Conservation (phyloP, 2,113 vertebrate genomes). For the Caranx melampygus region DNA sequence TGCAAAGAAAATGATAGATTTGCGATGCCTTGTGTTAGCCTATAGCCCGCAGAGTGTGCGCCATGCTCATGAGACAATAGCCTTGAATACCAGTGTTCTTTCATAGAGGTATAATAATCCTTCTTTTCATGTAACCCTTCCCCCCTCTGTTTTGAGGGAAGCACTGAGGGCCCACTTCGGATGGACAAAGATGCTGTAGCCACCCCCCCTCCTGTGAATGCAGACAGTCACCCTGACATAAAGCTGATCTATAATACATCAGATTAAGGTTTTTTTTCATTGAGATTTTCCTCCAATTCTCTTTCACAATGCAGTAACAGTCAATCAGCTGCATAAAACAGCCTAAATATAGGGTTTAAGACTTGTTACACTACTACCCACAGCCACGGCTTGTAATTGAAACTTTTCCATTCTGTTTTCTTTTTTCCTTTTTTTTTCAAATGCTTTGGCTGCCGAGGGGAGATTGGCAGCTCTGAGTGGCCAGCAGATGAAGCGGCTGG, state of each 20-base stretch:
- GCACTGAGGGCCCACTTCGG: slow-evolving; percentile 69
- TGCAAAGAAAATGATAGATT: slow-evolving; percentile 55
- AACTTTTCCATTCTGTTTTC: slow-evolving; percentile 89
- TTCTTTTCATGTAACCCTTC: slow-evolving; percentile 57
- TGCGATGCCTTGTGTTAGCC: slow-evolving; percentile 24
- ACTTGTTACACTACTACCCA: slow-evolving; percentile 84
- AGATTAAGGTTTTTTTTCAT: slow-evolving; percentile 82
- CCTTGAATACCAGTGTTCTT: slow-evolving; percentile 61
- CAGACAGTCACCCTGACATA: slow-evolving; percentile 61
- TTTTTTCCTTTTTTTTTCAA: slow-evolving; percentile 75
- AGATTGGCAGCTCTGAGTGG: slow-evolving; percentile 99
- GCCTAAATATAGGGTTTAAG: slow-evolving; percentile 85
- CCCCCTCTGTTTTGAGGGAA: slow-evolving; percentile 36
- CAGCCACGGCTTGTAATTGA: slow-evolving; percentile 87
- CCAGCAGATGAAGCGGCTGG: slow-evolving; percentile 98
- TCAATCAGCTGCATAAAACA: slow-evolving; percentile 83
- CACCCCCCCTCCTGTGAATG: slow-evolving; percentile 38
- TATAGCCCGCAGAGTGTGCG: slow-evolving; percentile 36
- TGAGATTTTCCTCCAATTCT: slow-evolving; percentile 75
- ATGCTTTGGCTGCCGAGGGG: slow-evolving; percentile 85
- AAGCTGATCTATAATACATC: slow-evolving; percentile 81
- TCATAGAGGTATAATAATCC: slow-evolving; percentile 55
- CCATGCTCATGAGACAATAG: slow-evolving; percentile 68
- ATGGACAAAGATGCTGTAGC: slow-evolving; percentile 43
- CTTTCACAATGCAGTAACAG: slow-evolving; percentile 81